Evolutionary conservation across 2,888 invertebrate genomes (phyloP), one percentile per base, ranked within the genome.

Genomic region (Eledone cirrhosa): DNA sequence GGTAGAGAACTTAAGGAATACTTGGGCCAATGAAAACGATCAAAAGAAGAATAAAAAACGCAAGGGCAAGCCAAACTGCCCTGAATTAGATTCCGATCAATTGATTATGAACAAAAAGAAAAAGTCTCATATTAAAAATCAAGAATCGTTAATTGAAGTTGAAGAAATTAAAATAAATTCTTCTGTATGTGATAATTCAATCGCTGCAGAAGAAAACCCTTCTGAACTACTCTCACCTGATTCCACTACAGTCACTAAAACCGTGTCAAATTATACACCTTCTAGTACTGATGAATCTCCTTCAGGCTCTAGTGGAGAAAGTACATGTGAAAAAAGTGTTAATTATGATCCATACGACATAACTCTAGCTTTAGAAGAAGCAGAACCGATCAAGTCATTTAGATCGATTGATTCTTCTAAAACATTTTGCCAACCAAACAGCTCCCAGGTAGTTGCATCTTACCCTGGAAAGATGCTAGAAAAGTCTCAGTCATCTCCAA

Each of bases 1-100:
- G 78, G 88, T 89, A 19, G 89, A 89, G 81, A 86, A 86, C 48
- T 82, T 87, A 48, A 86, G 85, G 14, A 80, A 75, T 65, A 78
- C 81, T 19, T 78, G 77, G 31, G 79, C 81, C 2, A 83, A 81
- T 19, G 79, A 72, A 47, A 65, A 33, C 11, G 72, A 72, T 22
- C 72, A 31, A 3, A 77, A 76, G 29, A 79, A 77, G 47, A 33
- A 27, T 3, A 79, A 79, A 33, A 67, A 47, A 19, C 48, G 77
- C 31, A 79, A 79, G 19, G 75, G 19, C 3, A 79, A 79, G 59
- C 27, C 59, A 19, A 47, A 48, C 48, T 69, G 76, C 41, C 13
- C 65, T 2, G 67, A 63, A 7, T 22, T 48, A 1, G 77, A 59
- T 47, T 29, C 48, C 19, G 79, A 67, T 13, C 59, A 79, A 3